Percentiles rank a stretch among this genome's conserved stretches.
Conservation (phyloP, 2,113 vertebrate genomes). For the Eonycteris spelaea region DNA sequence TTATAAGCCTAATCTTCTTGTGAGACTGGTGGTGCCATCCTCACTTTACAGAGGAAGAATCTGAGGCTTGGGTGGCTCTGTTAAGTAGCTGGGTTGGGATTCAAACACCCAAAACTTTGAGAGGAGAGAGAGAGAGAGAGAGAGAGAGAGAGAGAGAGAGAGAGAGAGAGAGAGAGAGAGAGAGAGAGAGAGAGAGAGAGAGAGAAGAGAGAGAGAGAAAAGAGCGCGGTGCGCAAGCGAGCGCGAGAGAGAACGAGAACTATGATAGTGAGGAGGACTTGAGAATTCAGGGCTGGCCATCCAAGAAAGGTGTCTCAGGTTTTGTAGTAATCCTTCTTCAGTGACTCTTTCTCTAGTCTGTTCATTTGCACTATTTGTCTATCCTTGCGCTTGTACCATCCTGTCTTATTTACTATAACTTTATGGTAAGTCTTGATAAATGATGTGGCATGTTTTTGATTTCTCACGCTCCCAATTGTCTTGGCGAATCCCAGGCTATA, state of each 20-base stretch:
- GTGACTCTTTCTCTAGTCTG: neutral
- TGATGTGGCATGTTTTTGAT: neutral
- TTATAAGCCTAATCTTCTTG: neutral
- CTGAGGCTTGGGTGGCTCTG: neutral
- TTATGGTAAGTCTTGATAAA: neutral
- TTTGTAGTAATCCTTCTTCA: neutral
- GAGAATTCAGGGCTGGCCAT: neutral
- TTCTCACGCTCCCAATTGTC: neutral
- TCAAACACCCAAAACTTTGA: neutral
- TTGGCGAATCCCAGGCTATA: neutral
- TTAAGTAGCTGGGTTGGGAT: neutral
- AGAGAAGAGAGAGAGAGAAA: neutral
- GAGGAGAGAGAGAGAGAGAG: neutral
- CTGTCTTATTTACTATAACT: neutral
- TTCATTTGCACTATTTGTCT: neutral
- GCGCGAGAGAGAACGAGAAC: neutral
- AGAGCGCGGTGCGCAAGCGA: no score
- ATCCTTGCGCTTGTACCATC: neutral
- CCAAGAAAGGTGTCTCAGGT: neutral
- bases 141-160: neutral
- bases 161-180: neutral
- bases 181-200: neutral
- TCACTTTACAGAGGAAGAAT: neutral
- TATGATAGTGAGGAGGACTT: neutral
- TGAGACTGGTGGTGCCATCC: neutral